Base-by-base conservation (phyloP, 2,113 vertebrate genomes). In the Boulengeromyrus knoepffleri region DNA sequence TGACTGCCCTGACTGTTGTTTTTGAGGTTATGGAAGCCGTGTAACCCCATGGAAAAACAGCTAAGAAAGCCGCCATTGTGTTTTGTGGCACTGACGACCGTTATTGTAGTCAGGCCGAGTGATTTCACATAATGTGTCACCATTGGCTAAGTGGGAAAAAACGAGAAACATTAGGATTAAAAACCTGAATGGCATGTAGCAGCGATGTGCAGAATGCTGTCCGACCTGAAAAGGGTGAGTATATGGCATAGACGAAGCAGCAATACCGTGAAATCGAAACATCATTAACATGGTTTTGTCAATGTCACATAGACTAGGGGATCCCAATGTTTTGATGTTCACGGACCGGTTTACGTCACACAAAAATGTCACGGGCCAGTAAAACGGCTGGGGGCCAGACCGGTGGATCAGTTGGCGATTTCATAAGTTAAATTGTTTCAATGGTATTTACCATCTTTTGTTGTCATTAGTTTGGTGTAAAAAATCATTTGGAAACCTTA, bases 1-100 rank as follows among this genome's bases (percentile, higher is more conserved):
- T 42, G 85, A 83, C 91, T 92, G 31, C 36, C 12, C 15, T 19
- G 19, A 80, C 74, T 74, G 66, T 91, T 62, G 90, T 90, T 90
- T 91, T 92, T 92, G 91, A 90, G 93, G 85, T 90, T 93, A 92
- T 93, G 92, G 94, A 92, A 80, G 88, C 90, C 91, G 66, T 94
- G 91, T 92, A 92, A 91, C 89, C 89, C 92, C 90, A 91, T 93
- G 92, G 93, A 95, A 94, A 92, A 95, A 94, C 94, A 91, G 91
- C 74, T 88, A 90, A 95, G 94, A 96, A 96, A 96, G 94, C 93
- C 91, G 77, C 93, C 94, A 95, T 95, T 96, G 95, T 96, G 45
- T 90, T 91, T 84, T 91, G 90, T 88, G 89, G 42, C 90, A 66
- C 62, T 3, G 62, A 27, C 9, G 58, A 27, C 9, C 8, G 24